These are phyloP conservation scores for Chloropsis hardwickii DNA, from an alignment of 2,113 vertebrate species.

Conservation along the genomic window DNA sequence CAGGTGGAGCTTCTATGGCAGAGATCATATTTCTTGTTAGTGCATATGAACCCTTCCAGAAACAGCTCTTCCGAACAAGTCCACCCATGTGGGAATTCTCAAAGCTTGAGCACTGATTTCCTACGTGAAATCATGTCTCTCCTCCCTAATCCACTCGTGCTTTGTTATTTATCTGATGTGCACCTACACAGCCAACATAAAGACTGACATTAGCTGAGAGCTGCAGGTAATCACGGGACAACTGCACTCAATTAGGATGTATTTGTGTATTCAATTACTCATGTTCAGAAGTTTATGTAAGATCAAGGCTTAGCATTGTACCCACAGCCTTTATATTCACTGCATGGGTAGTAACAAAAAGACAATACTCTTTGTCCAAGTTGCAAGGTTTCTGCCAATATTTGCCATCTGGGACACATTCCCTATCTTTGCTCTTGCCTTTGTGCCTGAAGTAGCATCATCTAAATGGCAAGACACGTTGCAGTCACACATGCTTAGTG, in stretches of 20 bases:
- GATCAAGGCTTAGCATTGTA: neutral
- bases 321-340: neutral
- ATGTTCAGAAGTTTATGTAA: neutral
- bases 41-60: neutral
- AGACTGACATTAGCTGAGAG: neutral
- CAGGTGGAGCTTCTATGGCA: neutral
- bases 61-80: neutral
- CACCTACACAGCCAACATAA: neutral
- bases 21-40: neutral
- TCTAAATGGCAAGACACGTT: neutral
- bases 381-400: conserved; percentile 17
- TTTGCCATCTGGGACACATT: conserved; percentile 51
- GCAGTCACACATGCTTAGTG: conserved; percentile 30
- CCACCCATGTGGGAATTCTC: neutral
- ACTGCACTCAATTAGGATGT: neutral
- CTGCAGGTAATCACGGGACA: neutral
- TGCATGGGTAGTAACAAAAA: neutral
- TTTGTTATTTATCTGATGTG: neutral
- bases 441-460: conserved; percentile 22
- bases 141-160: neutral
- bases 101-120: neutral
- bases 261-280: neutral
- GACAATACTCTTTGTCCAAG: conserved; percentile 47
- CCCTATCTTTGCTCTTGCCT: neutral
- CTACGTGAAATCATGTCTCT: neutral